Base-by-base conservation (phyloP, 1,140 invertebrate species). In the Ephestia elutella region DNA sequence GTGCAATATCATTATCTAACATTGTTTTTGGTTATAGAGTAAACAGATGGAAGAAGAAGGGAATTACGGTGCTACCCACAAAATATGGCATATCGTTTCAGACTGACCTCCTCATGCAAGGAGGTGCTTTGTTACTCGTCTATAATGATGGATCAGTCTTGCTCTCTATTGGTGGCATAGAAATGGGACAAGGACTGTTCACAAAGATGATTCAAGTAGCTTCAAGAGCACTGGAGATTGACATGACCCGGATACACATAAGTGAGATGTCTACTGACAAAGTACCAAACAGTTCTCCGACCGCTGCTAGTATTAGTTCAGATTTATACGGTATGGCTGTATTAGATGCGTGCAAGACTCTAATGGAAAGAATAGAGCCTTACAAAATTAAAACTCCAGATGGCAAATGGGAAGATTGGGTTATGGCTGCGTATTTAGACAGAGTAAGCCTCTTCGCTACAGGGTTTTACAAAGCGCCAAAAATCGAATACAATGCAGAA, bases 301-400 rank as follows among this genome's bases (percentile, higher is more conserved):
- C 93, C 30, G 93, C 93, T 28, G 93, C 91, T 8, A 93, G 92
- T 72, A 84, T 91, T 10, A 90, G 92, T 65, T 93, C 92, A 17
- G 93, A 94, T 83, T 75, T 94, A 18, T 92, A 94, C 78, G 93
- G 93, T 58, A 91, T 93, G 89, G 93, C 93, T 32, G 89, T 94
- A 54, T 68, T 92, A 68, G 83, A 92, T 72, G 93, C 92, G 1
- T 94, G 93, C 59, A 71, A 91, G 54, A 87, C 66, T 13, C 63
- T 94, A 8, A 85, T 87, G 17, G 79, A 90, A 58, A 77, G 93
- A 70, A 68, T 94, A 49, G 76, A 89, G 59, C 91, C 92, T 17
- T 90, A 90, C 65, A 91, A 85, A 66, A 66, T 66, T 25, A 78
- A 75, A 15, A 89, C 91, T 66, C 91, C 91, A 0, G 79, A 90